These are phyloP conservation scores for Dolichopus griseipennis DNA, from an alignment of 2,888 invertebrate genomes.

Conservation along the genomic window DNA sequence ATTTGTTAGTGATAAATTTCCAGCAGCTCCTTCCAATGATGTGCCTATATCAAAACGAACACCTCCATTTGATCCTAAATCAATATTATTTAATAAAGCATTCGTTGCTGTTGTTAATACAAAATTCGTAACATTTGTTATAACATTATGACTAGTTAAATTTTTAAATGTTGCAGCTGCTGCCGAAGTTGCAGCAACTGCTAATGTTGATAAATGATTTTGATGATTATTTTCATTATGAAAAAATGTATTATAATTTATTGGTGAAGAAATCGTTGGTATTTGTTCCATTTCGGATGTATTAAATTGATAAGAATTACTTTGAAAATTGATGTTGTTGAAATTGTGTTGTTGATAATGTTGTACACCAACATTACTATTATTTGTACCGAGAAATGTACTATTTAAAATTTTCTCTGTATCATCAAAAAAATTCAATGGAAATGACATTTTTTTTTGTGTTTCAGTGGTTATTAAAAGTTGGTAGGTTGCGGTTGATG, in stretches of 20 bases:
- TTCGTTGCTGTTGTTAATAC: neutral
- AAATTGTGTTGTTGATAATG: neutral
- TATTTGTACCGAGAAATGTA: constrained; percentile 4
- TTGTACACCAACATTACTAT: neutral
- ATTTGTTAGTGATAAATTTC: neutral
- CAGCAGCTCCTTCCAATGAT: neutral
- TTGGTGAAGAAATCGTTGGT: neutral
- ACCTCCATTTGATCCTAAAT: neutral
- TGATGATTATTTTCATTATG: neutral
- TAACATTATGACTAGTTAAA: neutral
- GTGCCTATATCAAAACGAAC: neutral
- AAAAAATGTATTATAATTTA: neutral
- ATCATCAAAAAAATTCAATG: neutral
- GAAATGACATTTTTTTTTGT: neutral
- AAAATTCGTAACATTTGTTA: neutral
- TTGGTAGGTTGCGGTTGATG: too few species aligned
- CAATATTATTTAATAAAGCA: neutral
- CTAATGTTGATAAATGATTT: neutral
- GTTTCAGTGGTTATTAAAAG: neutral
- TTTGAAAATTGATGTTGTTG: neutral
- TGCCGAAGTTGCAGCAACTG: too few species aligned
- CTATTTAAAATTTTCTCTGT: neutral
- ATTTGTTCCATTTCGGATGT: neutral
- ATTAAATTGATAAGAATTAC: neutral
- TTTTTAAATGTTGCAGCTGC: neutral